Conservation (phyloP, 2,888 invertebrate genomes). For the Petrophora chlorosata region DNA sequence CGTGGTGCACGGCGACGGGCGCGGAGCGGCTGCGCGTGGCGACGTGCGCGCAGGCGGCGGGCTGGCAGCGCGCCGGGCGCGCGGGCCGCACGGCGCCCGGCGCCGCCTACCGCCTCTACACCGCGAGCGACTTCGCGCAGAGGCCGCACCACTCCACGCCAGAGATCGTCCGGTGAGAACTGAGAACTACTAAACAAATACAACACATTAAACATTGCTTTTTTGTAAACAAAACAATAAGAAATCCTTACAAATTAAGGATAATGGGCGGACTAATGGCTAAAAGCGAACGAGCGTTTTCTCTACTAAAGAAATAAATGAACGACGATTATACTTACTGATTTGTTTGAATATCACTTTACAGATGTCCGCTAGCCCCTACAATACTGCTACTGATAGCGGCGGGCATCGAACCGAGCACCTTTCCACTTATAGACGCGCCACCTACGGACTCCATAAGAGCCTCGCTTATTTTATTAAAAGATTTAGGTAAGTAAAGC, state of each 20-base stretch:
- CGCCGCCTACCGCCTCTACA: constrained; percentile 93
- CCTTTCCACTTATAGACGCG: constrained; percentile 95
- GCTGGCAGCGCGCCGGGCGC: constrained; percentile 96
- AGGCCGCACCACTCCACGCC: constrained; percentile 90
- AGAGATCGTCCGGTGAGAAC: constrained; percentile 87
- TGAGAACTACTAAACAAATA: neutral
- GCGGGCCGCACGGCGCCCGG: constrained; percentile 95
- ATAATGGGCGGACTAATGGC: no score
- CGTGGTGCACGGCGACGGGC: constrained; percentile 91
- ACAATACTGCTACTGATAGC: constrained; percentile 93
- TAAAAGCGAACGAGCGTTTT: no score
- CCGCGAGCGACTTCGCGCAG: constrained; percentile 88
- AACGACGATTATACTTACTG: no score
- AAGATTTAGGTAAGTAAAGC: constrained; percentile 81
- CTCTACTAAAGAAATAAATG: no score
- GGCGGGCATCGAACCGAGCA: constrained; percentile 90
- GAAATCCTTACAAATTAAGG: no score
- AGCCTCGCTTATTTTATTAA: constrained; percentile 86
- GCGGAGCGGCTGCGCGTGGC: constrained; percentile 92
- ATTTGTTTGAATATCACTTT: no score
- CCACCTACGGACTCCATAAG: constrained; percentile 89
- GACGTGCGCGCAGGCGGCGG: constrained; percentile 94
- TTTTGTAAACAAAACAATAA: no score
- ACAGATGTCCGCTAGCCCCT: constrained; percentile 84
- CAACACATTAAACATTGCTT: no score